These are phyloP conservation scores for Aphelinus certus DNA, from an alignment of 1,140 invertebrate species.

Conservation along the genomic window DNA sequence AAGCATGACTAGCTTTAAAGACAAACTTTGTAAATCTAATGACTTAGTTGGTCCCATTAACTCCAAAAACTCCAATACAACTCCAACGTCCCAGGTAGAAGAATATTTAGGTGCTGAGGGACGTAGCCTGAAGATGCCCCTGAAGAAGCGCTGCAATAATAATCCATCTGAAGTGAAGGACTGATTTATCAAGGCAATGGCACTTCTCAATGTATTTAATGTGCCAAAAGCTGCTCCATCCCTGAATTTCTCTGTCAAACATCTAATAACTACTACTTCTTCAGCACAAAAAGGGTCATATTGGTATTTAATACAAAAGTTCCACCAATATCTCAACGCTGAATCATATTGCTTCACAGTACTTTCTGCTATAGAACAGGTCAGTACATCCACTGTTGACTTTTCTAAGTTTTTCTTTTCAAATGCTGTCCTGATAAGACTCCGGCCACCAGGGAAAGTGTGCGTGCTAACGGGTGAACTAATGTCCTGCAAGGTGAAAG, in stretches of 20 bases:
- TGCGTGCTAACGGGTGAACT: neutral
- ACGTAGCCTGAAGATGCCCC: conserved; percentile 44
- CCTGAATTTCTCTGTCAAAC: conserved; percentile 36
- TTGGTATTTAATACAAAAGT: conserved; percentile 2
- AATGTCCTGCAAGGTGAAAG: neutral
- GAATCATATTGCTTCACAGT: conserved; percentile 33
- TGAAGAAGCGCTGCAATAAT: conserved; percentile 45
- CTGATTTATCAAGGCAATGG: conserved; percentile 35
- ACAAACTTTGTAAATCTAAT: conserved; percentile 16
- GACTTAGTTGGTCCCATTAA: conserved; percentile 19
- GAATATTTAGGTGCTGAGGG: conserved; percentile 47
- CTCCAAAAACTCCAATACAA: conserved; percentile 36
- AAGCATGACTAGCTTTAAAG: conserved; percentile 26
- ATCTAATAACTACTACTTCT: conserved; percentile 18
- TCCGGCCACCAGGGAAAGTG: conserved; percentile 16
- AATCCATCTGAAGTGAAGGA: conserved; percentile 13
- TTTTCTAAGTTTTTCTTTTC: conserved; percentile 25
- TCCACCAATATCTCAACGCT: conserved; percentile 29
- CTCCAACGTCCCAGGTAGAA: conserved; percentile 43
- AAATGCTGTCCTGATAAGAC: conserved; percentile 34
- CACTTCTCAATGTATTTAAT: conserved; percentile 42
- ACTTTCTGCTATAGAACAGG: conserved; percentile 31
- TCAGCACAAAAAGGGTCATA: conserved; percentile 4
- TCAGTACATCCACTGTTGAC: conserved; percentile 8
- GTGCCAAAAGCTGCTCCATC: conserved; percentile 45